Evolutionary conservation across 1,140 invertebrate species (phyloP).

Genomic region (Zaprionus nigranus): DNA sequence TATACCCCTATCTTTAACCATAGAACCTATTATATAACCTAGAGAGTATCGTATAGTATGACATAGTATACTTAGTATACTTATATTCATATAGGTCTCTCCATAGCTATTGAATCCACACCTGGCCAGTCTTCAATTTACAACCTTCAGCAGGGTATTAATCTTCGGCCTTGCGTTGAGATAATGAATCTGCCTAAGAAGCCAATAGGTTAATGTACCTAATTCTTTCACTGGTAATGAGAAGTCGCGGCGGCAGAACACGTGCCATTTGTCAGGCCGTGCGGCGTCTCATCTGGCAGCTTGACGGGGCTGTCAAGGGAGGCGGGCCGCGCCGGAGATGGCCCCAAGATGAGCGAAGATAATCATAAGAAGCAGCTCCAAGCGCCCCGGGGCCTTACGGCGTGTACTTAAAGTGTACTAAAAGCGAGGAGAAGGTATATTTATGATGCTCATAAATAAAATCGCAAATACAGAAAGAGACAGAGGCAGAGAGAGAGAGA

Average conservation of each 20-base stretch:
- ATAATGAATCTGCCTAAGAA: slow-evolving; percentile 13
- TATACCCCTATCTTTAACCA: too few relatives aligned
- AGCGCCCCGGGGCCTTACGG: not conserved
- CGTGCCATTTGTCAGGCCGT: slow-evolving; percentile 59
- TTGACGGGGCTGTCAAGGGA: slow-evolving; percentile 54
- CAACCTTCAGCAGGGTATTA: slow-evolving; percentile 1
- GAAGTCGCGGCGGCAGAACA: slow-evolving; percentile 47
- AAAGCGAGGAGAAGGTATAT: slow-evolving; percentile 57
- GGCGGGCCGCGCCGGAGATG: not conserved
- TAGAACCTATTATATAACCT: too few relatives aligned
- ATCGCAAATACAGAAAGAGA: slow-evolving; percentile 43
- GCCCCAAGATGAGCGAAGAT: slow-evolving; percentile 29
- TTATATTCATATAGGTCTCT: too few relatives aligned
- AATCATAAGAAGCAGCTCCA: slow-evolving; percentile 52
- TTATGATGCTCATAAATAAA: slow-evolving; percentile 77
- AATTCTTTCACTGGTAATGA: slow-evolving; percentile 12
- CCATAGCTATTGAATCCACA: not conserved
- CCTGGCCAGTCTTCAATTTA: not conserved
- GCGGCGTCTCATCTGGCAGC: slow-evolving; percentile 34
- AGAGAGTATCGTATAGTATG: too few relatives aligned
- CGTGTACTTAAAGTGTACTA: slow-evolving; percentile 50
- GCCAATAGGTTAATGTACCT: slow-evolving; percentile 36
- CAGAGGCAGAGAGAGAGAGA: slow-evolving; percentile 42
- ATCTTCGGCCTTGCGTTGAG: not conserved
- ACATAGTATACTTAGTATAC: too few relatives aligned